Conservation (phyloP, 64 coral and sea anemone genomes). For the Acropora yongei region DNA sequence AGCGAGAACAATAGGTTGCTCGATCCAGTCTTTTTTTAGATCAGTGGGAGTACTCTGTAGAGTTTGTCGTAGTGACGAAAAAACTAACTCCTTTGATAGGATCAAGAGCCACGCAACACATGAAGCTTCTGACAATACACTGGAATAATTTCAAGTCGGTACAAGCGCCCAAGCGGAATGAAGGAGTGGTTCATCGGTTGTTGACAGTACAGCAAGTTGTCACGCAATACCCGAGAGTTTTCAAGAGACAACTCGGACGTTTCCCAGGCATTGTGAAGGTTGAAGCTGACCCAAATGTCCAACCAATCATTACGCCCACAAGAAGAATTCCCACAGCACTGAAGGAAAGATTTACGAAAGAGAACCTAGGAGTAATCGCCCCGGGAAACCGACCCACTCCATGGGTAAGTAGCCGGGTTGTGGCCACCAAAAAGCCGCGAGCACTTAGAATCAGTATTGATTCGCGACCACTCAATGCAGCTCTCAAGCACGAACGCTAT, state of each 20-base stretch:
- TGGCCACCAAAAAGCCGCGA: constrained; percentile 29
- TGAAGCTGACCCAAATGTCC: neutral
- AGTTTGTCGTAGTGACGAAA: constrained; percentile 56
- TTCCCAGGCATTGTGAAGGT: neutral
- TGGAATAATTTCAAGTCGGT: neutral
- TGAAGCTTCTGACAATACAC: constrained; percentile 32
- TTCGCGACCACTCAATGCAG: constrained; percentile 39
- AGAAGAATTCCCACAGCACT: constrained; percentile 41
- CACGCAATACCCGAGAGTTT: neutral
- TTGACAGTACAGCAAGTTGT: constrained; percentile 1
- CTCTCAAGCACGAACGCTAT: constrained; percentile 36
- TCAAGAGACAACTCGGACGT: neutral
- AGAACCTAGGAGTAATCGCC: constrained; percentile 5
- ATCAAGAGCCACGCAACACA: neutral
- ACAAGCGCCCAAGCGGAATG: no score
- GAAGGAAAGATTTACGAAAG: constrained; percentile 23
- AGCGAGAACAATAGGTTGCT: no score
- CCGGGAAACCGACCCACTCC: constrained; percentile 33
- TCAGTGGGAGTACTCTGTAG: constrained; percentile 32
- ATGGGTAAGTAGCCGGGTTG: constrained; percentile 22
- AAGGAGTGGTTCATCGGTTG: neutral
- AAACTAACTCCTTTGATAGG: constrained; percentile 47
- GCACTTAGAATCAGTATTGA: constrained; percentile 42
- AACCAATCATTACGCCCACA: neutral
- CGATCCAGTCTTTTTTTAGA: no score